phyloP scores from a whole-genome alignment of 2,113 vertebrate genomes.

The Seriola dumerili region DNA sequence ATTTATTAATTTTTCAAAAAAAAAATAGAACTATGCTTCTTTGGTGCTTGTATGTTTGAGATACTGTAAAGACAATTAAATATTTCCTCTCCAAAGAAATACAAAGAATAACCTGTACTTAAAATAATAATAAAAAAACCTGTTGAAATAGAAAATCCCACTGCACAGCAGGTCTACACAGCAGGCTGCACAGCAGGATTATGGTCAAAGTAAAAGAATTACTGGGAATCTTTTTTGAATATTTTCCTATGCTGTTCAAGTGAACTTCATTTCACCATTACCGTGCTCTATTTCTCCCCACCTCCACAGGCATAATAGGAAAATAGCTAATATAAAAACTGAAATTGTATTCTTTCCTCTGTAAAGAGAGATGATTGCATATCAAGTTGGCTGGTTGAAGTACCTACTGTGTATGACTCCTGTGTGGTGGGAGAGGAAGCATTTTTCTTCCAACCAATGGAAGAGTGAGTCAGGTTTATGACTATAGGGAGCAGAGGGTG shows the following conservation, averaged over 20 bases:
- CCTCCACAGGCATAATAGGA: constrained; percentile 71
- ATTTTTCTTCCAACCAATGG: constrained; percentile 84
- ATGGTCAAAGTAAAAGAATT: constrained; percentile 33
- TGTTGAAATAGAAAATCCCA: background rate
- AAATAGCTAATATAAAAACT: constrained; percentile 77
- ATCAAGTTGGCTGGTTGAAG: constrained; percentile 80
- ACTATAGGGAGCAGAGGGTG: constrained; percentile 82
- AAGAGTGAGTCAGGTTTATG: constrained; percentile 85
- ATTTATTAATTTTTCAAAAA: no score
- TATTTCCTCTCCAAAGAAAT: background rate
- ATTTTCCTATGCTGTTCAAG: constrained; percentile 45
- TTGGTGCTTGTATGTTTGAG: background rate
- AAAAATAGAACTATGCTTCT: no score
- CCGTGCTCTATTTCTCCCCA: constrained; percentile 43
- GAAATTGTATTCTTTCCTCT: constrained; percentile 80
- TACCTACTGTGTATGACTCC: constrained; percentile 78
- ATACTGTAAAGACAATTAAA: constrained; percentile 14
- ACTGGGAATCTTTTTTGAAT: constrained; percentile 41
- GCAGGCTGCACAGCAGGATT: background rate
- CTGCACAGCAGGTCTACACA: background rate
- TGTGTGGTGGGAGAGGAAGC: constrained; percentile 77
- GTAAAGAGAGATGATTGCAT: constrained; percentile 82
- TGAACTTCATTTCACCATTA: constrained; percentile 64
- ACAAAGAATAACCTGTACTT: background rate
- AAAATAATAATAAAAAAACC: background rate